Base-by-base conservation (phyloP, 2,797 vertebrate species). In the Bucorvus abyssinicus region DNA sequence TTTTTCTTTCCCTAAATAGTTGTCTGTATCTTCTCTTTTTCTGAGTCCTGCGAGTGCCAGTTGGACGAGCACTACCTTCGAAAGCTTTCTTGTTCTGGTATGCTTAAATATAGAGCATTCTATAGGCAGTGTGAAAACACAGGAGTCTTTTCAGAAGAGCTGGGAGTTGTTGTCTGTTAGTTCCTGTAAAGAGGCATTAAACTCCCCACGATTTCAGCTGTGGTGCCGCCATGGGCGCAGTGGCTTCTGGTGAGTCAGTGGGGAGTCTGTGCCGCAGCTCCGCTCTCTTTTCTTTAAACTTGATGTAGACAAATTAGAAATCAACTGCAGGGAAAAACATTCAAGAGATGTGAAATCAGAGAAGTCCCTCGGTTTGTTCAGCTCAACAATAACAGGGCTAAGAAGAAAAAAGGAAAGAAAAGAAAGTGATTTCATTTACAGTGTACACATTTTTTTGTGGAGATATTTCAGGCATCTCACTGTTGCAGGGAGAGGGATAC, bases 371-470 rank as follows among this genome's bases (percentile, higher is more conserved):
- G 1, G 7, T 47, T 82, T 64, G 14, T 73, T 88, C 22, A 52
- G 26, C 12, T 76, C 42, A 76, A 75, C 14, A 50, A 13, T 47
- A 65, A 52, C 2, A 8, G 17, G 11, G 2, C 0, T 18, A 55
- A 56, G 14, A 14, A 3, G 3, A 7, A 34, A 29, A 29, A 14
- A 44, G 18, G 0, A 15, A 5, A n/a, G 14, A n/a, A 47, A 30
- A 63, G 20, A 36, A 52, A 84, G 18, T 26, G 7, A 3, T 65
- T 87, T 56, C 11, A 36, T 69, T 94, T 49, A 45, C 7, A 61
- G 4, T 3, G 7, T 45, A 45, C 21, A 26, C 5, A 1, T 64
- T 68, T 49, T 69, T 61, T 65, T 53, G 45, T 15, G 3, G 38
- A 71, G 7, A 10, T 71, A 10, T 82, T 82, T 19, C 0, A 2